phyloP scores from a whole-genome alignment of 2,113 vertebrate genomes.

The Scolopax mira region DNA sequence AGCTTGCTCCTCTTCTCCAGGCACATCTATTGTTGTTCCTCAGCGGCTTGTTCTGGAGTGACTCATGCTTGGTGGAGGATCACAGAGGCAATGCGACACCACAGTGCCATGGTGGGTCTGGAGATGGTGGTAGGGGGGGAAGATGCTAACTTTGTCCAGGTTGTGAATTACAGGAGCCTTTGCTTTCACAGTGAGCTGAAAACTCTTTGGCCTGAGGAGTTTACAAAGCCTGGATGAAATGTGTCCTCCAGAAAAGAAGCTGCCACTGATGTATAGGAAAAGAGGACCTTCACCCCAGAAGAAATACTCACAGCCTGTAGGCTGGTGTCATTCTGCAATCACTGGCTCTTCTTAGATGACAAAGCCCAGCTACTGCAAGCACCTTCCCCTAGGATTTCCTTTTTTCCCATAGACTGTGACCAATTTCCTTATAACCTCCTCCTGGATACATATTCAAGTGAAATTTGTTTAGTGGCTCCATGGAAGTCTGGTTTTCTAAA shows the following conservation, averaged over 20 bases:
- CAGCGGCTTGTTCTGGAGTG: background rate
- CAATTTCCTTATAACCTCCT: background rate
- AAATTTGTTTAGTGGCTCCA: background rate
- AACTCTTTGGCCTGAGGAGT: background rate
- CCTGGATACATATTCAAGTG: background rate
- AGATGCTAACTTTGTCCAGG: background rate
- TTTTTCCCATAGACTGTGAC: background rate
- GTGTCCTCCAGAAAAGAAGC: background rate
- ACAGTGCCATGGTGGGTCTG: background rate
- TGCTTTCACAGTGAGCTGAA: background rate
- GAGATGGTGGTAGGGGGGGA: background rate
- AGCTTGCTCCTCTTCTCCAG: background rate
- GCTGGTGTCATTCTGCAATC: background rate
- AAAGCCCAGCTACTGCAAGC: background rate
- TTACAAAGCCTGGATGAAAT: background rate
- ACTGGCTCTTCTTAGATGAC: background rate
- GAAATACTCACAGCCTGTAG: background rate
- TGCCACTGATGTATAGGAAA: background rate
- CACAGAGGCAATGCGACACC: background rate
- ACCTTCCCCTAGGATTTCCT: background rate
- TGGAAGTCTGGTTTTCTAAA: background rate
- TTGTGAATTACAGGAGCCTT: background rate
- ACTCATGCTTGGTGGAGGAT: background rate
- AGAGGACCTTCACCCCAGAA: background rate
- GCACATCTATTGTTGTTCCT: background rate